Conservation (phyloP, 2,113 vertebrate genomes). For the Rhipidura dahli region DNA sequence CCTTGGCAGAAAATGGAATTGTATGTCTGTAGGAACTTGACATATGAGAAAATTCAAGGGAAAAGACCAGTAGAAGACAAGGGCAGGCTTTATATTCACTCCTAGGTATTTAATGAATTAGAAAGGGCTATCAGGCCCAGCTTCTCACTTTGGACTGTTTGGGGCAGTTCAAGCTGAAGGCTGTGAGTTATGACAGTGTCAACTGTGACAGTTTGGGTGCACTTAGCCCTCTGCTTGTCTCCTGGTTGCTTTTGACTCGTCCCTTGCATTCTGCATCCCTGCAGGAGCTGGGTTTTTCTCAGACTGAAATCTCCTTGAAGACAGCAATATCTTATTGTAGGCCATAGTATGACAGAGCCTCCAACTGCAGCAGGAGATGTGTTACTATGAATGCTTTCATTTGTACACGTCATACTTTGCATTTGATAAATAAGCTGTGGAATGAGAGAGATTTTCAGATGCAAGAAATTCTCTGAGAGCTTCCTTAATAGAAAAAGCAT, state of each 20-base stretch:
- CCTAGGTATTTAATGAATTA: background rate
- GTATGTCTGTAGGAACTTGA: background rate
- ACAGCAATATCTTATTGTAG: background rate
- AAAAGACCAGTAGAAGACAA: background rate
- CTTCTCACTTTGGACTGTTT: background rate
- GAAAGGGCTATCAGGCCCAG: background rate
- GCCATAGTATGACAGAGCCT: background rate
- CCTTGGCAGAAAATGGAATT: background rate
- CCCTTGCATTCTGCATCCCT: background rate
- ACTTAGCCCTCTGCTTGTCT: background rate
- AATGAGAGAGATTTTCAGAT: background rate
- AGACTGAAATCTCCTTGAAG: background rate
- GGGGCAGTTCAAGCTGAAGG: background rate
- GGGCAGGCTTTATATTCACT: background rate
- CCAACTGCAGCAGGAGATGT: background rate
- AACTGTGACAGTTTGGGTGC: background rate
- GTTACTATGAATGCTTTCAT: background rate
- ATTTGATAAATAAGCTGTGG: background rate
- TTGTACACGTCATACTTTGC: background rate
- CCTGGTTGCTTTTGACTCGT: background rate
- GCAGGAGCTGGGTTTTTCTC: background rate
- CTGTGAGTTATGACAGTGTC: background rate
- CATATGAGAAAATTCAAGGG: background rate
- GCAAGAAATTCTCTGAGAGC: background rate
- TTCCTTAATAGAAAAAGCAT: constrained; percentile 40